A percentile compares a stretch with the other conserved stretches of the same genome.
These are phyloP conservation scores for Danionella dracula DNA, from an alignment of 2,797 vertebrate species.

Conservation along the genomic window DNA sequence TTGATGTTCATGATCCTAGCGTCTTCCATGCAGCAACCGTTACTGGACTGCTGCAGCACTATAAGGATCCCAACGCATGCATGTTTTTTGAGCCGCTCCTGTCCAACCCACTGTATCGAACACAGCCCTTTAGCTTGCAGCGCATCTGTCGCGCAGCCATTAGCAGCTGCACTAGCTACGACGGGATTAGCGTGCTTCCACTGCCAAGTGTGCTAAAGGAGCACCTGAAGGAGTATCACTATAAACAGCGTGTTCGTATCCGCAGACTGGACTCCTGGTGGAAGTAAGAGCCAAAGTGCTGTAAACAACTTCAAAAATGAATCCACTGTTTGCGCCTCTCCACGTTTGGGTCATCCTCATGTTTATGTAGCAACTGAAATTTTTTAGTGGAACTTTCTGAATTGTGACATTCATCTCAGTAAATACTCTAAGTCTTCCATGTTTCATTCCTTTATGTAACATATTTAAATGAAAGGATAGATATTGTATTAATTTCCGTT, in stretches of 20 bases:
- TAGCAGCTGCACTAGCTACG: constrained; percentile 74
- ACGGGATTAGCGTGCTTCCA: constrained; percentile 74
- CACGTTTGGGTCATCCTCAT: too few relatives aligned
- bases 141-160: constrained; percentile 74
- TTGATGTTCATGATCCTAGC: constrained; percentile 80
- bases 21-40: constrained; percentile 79
- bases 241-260: constrained; percentile 78
- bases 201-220: constrained; percentile 77
- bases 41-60: constrained; percentile 76
- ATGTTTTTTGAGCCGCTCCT: constrained; percentile 84
- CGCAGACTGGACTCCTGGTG: constrained; percentile 76
- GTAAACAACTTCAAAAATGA: too few relatives aligned
- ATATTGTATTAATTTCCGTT: too few relatives aligned
- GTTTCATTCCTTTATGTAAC: too few relatives aligned
- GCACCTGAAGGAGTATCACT: constrained; percentile 83
- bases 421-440: too few relatives aligned
- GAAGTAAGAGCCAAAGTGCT: constrained; percentile 55
- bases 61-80: constrained; percentile 83
- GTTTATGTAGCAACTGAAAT: too few relatives aligned
- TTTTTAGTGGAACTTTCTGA: too few relatives aligned
- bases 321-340: too few relatives aligned
- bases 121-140: constrained; percentile 74
- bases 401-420: too few relatives aligned
- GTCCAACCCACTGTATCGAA: constrained; percentile 74
- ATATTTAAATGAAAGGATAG: too few relatives aligned